These are phyloP conservation scores for Drosophila saltans DNA, from an alignment of 1,140 invertebrate species.

Conservation along the genomic window DNA sequence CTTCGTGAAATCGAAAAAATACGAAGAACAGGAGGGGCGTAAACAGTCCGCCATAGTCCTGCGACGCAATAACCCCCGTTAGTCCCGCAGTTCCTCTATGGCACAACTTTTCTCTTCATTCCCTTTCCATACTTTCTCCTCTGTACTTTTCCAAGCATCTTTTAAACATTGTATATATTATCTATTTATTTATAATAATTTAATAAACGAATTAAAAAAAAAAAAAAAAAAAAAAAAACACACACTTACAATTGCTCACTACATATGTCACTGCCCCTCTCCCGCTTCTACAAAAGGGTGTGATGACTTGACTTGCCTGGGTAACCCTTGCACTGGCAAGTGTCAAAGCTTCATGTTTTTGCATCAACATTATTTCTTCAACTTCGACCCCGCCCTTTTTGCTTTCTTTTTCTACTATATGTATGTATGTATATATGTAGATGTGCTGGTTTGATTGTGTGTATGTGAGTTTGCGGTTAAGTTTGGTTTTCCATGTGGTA, in stretches of 20 bases:
- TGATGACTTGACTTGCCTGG: slow-evolving; percentile 11
- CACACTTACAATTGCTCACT: not conserved
- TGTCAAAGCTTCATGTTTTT: slow-evolving; percentile 80
- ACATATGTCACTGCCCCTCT: not conserved
- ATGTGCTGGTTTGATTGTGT: not conserved
- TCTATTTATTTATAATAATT: no score
- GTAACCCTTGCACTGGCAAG: slow-evolving; percentile 38
- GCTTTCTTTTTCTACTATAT: slow-evolving; percentile 24
- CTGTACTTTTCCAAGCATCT: no score
- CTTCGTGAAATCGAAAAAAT: no score
- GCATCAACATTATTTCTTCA: slow-evolving; percentile 69
- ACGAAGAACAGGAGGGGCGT: no score
- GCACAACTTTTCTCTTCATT: no score
- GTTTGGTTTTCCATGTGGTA: slow-evolving; percentile 40
- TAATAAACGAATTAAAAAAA: no score
- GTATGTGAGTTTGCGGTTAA: slow-evolving; percentile 14
- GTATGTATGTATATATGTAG: slow-evolving; percentile 20
- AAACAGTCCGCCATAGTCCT: no score
- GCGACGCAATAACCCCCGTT: no score
- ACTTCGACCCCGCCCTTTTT: slow-evolving; percentile 19
- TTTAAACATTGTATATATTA: no score
- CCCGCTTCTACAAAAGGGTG: not conserved
- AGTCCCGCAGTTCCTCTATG: no score
- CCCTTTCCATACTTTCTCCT: no score
- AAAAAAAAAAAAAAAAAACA: no score